Base-by-base conservation (phyloP, 2,888 invertebrate species). In the Tetragonula carbonaria region DNA sequence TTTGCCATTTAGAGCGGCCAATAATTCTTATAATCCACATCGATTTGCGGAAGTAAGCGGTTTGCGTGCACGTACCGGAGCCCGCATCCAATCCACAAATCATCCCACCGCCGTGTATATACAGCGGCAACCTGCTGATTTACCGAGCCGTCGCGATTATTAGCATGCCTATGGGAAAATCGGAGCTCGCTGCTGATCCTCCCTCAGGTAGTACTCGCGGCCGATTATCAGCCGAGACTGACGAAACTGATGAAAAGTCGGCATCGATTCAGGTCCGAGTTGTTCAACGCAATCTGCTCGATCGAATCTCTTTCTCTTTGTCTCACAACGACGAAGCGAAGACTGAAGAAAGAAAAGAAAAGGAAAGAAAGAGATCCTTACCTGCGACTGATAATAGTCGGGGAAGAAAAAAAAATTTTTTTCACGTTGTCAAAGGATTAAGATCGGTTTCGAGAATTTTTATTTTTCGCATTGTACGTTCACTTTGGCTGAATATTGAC, bases 41-140 rank as follows among this genome's bases (percentile, higher is more conserved):
- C 78, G 82, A 75, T 81, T 78, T 75, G 85, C 89, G 89, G 89
- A 89, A 87, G 89, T 87, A 89, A 87, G 89, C 89, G 89, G 89
- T 89, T 89, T 85, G 87, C 82, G 84, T 78, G 84, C 62, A 74
- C 74, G 74, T 62, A 50, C 28, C 53, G 59, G 57, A 72, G 57
- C 84, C 82, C 73, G 86, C 83, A 77, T 85, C 82, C 79, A 79
- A 87, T 78, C 87, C 82, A 89, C 87, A 89, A 89, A 89, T 89
- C 89, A 89, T 75, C 76, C 80, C 67, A 45, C 13, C 71, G 11
- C 50, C 38, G 57, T 51, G 38, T 80, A 21, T 73, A 68, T 74
- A 77, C 57, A 66, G 28, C 28, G 66, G 50, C 33, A 23, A 16
- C 21, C n/a, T 1, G 70, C 70, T 88, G 87, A 88, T 88, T 88